Evolutionary conservation across 2,888 invertebrate genomes (phyloP).

Genomic region (Venustoraphidia nigricollis): DNA sequence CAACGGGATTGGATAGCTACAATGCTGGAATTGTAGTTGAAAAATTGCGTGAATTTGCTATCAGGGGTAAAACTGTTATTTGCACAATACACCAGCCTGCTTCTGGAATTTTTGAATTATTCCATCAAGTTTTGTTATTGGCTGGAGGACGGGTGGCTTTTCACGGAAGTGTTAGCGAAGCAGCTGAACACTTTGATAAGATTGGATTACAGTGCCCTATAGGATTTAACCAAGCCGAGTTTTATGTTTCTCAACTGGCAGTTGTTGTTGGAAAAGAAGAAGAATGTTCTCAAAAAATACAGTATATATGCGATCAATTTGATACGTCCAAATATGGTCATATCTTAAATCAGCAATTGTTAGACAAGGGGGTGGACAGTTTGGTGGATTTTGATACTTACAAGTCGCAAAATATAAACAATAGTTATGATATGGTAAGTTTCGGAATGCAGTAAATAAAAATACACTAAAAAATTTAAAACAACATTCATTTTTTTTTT

Average conservation of each 20-base stretch:
- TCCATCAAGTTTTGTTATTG: slow-evolving; percentile 63
- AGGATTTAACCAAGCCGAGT: slow-evolving; percentile 76
- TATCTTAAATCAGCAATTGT: slow-evolving; percentile 7
- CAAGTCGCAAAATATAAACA: neutral
- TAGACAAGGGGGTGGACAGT: slow-evolving; percentile 10
- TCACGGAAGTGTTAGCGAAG: slow-evolving; percentile 58
- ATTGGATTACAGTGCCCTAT: slow-evolving; percentile 46
- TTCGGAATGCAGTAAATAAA: no score
- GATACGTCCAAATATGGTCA: slow-evolving; percentile 29
- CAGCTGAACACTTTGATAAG: slow-evolving; percentile 29
- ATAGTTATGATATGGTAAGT: slow-evolving; percentile 2
- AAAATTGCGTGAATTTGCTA: slow-evolving; percentile 45
- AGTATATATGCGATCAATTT: slow-evolving; percentile 36
- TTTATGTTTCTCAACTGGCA: slow-evolving; percentile 52
- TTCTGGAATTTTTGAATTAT: slow-evolving; percentile 69
- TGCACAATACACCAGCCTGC: slow-evolving; percentile 87
- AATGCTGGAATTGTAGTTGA: slow-evolving; percentile 69
- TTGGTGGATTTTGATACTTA: neutral
- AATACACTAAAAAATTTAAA: no score
- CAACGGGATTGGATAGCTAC: slow-evolving; percentile 82
- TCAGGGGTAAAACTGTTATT: slow-evolving; percentile 60
- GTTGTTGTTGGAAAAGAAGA: slow-evolving; percentile 32
- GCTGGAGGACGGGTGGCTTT: slow-evolving; percentile 64
- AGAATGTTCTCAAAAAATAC: slow-evolving; percentile 24
- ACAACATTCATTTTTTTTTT: no score